Conservation (phyloP, 2,797 vertebrate genomes). For the Masticophis lateralis region DNA sequence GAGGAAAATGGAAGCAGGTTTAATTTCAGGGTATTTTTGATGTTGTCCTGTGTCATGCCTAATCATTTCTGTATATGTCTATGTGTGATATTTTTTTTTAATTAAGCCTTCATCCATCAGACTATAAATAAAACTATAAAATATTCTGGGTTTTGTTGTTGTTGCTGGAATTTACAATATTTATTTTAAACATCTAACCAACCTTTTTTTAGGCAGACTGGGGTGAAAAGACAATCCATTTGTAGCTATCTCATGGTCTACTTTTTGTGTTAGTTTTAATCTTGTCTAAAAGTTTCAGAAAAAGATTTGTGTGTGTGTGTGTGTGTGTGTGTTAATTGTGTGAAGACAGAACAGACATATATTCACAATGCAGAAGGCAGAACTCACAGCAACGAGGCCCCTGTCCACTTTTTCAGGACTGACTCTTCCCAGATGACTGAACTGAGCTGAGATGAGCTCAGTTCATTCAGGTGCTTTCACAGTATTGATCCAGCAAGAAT, state of each 20-base stretch:
- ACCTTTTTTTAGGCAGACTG: not conserved
- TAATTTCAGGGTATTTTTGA: not conserved
- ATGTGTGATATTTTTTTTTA: not conserved
- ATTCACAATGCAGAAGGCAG: not conserved
- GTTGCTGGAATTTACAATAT: not conserved
- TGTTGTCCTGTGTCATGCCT: not conserved
- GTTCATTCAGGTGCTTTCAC: not conserved
- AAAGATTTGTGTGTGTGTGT: too few relatives aligned
- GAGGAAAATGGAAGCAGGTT: not conserved
- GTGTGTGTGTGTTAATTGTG: not conserved
- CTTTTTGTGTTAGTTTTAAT: not conserved
- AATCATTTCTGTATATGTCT: not conserved
- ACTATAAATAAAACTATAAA: not conserved
- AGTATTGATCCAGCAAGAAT: not conserved
- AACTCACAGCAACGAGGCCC: not conserved
- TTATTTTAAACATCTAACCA: not conserved
- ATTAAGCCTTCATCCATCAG: not conserved
- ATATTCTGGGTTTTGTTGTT: not conserved
- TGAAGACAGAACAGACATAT: not conserved
- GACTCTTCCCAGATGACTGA: not conserved
- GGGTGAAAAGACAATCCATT: not conserved
- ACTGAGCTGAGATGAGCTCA: not conserved
- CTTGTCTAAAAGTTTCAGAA: not conserved
- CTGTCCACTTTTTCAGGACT: not conserved
- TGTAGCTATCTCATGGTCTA: not conserved